Base-by-base conservation (phyloP, 1,140 invertebrate species). In the Monomorium pharaonis region DNA sequence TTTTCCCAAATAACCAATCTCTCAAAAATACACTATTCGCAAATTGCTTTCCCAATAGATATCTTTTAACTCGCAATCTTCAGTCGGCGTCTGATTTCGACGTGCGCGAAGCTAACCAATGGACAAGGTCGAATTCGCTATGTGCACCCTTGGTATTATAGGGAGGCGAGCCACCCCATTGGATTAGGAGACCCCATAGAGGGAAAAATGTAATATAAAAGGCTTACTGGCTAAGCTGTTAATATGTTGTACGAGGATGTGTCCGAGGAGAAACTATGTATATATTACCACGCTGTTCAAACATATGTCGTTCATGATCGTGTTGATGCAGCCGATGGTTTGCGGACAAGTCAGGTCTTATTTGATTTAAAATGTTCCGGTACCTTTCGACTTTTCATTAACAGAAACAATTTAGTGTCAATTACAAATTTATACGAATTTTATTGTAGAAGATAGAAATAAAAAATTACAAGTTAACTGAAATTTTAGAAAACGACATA, bases 161-260 rank as follows among this genome's bases (percentile, higher is more conserved):
- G 65, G 90, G 49, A 51, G 81, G 62, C 70, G 49, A 51, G 81
- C 89, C 86, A 88, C 92, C 92, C 93, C 92, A 92, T 93, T 93
- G 94, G 94, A 95, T 95, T 95, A 95, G 91, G 77, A 93, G 93
- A 94, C 94, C 94, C 94, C 94, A 94, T 94, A 94, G 92, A 94
- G 94, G 94, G 95, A 95, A 95, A 95, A 95, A 95, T 95, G 94
- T 95, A 95, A 95, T 95, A 95, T 95, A 95, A 95, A 95, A 94
- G 95, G 94, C 94, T 95, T 95, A 95, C 93, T 91, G 92, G 87
- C 92, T 95, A 95, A 95, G 95, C 94, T 91, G 94, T 95, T 95
- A 95, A 95, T 95, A 95, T 95, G 94, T 94, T 95, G 93, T 94
- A 93, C 91, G 91, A 89, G 88, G 91, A 88, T 93, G 86, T 92